These are phyloP conservation scores for Prosopocoilus inquinatus DNA, from an alignment of 2,888 invertebrate genomes.

Conservation along the genomic window DNA sequence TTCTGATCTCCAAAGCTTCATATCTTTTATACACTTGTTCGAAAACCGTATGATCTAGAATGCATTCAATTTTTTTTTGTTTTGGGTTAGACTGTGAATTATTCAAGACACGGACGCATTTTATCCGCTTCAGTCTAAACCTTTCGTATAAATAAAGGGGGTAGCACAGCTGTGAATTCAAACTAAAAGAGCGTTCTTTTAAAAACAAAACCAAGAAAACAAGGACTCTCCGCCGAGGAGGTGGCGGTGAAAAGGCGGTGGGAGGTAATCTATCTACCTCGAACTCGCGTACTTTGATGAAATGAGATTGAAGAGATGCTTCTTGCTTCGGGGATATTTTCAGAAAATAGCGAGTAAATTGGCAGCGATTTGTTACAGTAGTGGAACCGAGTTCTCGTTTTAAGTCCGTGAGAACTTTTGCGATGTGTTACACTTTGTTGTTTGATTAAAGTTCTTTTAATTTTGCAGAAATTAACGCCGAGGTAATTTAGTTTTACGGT, in stretches of 20 bases:
- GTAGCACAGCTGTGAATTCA: conserved; percentile 33
- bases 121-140: conserved; percentile 21
- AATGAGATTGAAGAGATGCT: conserved; percentile 28
- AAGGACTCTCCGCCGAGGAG: conserved; percentile 21
- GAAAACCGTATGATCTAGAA: conserved; percentile 37
- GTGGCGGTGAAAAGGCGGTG: conserved; percentile 15
- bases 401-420: conserved; percentile 15
- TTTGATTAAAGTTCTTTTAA: conserved; percentile 17
- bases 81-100: conserved; percentile 27
- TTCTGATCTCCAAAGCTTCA: conserved; percentile 23
- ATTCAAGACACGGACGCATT: conserved; percentile 21
- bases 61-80: conserved; percentile 28
- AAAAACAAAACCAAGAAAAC: conserved; percentile 42
- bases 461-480: background rate
- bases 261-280: conserved; percentile 33
- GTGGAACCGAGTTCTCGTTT: conserved; percentile 16
- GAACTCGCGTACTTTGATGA: conserved; percentile 31
- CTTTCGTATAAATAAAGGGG: conserved; percentile 23
- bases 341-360: conserved; percentile 27
- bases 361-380: conserved; percentile 28
- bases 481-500: background rate
- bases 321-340: conserved; percentile 26
- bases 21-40: conserved; percentile 36
- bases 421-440: conserved; percentile 5
- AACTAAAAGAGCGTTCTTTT: conserved; percentile 31